Evolutionary conservation across 1,140 invertebrate genomes (phyloP).

Genomic region (Marisa cornuarietis): DNA sequence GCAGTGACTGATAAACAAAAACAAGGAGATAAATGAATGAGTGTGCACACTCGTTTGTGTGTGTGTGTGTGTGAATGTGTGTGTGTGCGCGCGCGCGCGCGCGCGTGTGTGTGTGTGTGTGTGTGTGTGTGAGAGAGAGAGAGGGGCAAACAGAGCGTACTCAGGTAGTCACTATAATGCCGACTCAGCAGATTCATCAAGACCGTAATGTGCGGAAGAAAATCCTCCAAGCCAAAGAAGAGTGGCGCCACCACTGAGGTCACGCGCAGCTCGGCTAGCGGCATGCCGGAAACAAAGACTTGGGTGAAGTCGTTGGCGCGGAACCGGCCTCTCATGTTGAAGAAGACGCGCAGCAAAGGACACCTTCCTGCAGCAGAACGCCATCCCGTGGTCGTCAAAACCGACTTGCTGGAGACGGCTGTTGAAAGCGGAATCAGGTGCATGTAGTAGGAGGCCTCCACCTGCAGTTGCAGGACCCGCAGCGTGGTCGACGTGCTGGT

Average conservation of each 20-base stretch:
- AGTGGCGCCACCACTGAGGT: conserved; percentile 3
- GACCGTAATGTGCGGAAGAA: conserved; percentile 2
- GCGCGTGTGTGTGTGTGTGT: conserved; percentile 16
- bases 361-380: background rate
- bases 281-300: conserved; percentile 4
- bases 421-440: conserved; percentile 4
- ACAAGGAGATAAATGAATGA: background rate
- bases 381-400: conserved; percentile 9
- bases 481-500: background rate
- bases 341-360: background rate
- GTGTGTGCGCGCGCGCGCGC: conserved; percentile 13
- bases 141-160: background rate
- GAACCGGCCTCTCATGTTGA: conserved; percentile 17
- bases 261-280: conserved; percentile 7
- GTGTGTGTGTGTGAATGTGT: conserved; percentile 14
- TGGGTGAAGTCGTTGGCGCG: conserved; percentile 5
- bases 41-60: background rate
- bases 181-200: background rate
- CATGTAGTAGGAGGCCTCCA: background rate
- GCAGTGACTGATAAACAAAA: too few relatives aligned
- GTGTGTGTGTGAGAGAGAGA: conserved; percentile 9
- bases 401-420: background rate
- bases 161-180: background rate
- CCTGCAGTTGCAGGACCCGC: background rate
- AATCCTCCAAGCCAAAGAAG: conserved; percentile 3